These are phyloP conservation scores for Salarias fasciatus DNA, from an alignment of 2,797 vertebrate species.

Conservation along the genomic window DNA sequence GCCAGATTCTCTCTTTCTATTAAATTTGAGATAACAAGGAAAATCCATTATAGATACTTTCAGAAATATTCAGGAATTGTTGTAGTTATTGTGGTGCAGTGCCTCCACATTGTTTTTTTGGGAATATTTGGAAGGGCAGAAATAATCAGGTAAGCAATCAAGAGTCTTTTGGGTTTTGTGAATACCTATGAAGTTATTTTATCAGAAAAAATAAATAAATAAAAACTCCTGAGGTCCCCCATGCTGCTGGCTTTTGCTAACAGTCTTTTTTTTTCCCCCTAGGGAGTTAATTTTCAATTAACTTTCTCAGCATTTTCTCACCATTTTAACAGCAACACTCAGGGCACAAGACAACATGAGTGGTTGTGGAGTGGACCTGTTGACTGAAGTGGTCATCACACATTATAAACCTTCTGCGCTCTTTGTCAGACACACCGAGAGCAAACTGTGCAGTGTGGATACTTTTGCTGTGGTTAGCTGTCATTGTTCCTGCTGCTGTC, in stretches of 20 bases:
- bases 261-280: slow-evolving; percentile 18
- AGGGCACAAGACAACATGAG: neutral
- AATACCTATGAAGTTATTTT: slow-evolving; percentile 45
- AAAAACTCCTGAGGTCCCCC: slow-evolving; percentile 7
- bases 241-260: slow-evolving; percentile 23
- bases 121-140: slow-evolving; percentile 56
- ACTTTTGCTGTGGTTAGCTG: too few species aligned
- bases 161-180: slow-evolving; percentile 45
- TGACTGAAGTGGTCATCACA: neutral
- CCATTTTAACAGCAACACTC: slow-evolving; percentile 10
- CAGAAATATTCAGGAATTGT: neutral
- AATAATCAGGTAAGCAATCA: slow-evolving; percentile 60
- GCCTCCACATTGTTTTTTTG: slow-evolving; percentile 19
- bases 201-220: slow-evolving; percentile 67
- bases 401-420: neutral
- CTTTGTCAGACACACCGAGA: too few species aligned
- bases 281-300: slow-evolving; percentile 14
- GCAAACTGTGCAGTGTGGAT: too few species aligned
- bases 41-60: slow-evolving; percentile 1
- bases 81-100: slow-evolving; percentile 9
- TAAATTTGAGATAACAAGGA: neutral
- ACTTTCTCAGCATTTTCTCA: slow-evolving; percentile 27
- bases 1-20: neutral
- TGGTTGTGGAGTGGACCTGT: neutral
- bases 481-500: too few species aligned